These are phyloP conservation scores for Hypselothyrea guttata DNA, from an alignment of 2,888 invertebrate genomes.

Conservation along the genomic window DNA sequence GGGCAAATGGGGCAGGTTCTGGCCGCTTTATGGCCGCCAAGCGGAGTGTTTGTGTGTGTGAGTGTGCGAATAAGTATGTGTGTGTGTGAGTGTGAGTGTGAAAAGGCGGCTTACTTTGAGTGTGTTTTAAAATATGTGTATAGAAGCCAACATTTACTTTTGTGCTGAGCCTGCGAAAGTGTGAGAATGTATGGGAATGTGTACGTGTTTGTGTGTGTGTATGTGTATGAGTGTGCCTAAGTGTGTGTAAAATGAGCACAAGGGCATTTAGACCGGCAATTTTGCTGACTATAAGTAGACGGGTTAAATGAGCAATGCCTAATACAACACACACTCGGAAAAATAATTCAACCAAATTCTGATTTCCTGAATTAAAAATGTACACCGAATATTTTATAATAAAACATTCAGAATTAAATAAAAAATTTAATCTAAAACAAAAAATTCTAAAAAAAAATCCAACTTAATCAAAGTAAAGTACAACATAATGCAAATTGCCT, in stretches of 20 bases:
- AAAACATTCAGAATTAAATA: too few relatives aligned
- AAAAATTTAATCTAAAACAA: too few relatives aligned
- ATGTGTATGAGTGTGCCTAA: constrained; percentile 10
- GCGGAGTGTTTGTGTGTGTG: constrained; percentile 3
- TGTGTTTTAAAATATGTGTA: constrained; percentile 41
- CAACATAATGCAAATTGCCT: too few relatives aligned
- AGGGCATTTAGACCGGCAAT: constrained; percentile 62
- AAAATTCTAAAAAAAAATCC: too few relatives aligned
- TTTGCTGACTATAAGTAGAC: constrained; percentile 43
- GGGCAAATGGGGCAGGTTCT: constrained; percentile 1
- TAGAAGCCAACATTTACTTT: constrained; percentile 39
- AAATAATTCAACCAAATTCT: too few relatives aligned
- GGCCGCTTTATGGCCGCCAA: neutral
- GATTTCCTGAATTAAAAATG: too few relatives aligned
- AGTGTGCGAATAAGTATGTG: constrained; percentile 5
- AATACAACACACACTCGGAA: constrained; percentile 22
- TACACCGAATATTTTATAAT: too few relatives aligned
- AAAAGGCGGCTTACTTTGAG: constrained; percentile 44
- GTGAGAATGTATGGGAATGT: constrained; percentile 16
- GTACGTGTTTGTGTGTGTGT: constrained; percentile 14
- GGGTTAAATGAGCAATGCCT: constrained; percentile 52
- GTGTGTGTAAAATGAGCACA: constrained; percentile 57
- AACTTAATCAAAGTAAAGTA: too few relatives aligned
- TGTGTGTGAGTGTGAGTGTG: constrained; percentile 10
- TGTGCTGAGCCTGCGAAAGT: constrained; percentile 13